Evolutionary conservation across 2,797 vertebrate genomes (phyloP).

Genomic region (Acipenser ruthenus): DNA sequence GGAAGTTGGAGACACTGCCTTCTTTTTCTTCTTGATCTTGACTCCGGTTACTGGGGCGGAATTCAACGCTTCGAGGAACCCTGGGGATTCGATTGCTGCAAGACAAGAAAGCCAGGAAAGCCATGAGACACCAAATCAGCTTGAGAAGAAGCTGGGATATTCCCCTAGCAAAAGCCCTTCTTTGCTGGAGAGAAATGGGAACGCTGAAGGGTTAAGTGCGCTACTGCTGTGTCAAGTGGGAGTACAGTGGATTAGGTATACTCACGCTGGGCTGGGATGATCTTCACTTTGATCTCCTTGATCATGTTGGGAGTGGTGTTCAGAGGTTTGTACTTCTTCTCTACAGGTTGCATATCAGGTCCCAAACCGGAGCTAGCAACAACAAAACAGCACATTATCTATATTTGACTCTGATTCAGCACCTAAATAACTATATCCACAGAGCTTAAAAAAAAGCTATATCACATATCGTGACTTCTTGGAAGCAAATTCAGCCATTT

Average conservation of each 20-base stretch:
- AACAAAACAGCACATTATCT: too few relatives aligned
- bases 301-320: slow-evolving; percentile 80
- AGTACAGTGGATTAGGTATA: slow-evolving; percentile 1
- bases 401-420: too few relatives aligned
- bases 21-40: slow-evolving; percentile 97
- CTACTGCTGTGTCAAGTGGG: too few relatives aligned
- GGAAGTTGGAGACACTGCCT: slow-evolving; percentile 77
- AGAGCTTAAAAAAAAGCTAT: too few relatives aligned
- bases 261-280: slow-evolving; percentile 89
- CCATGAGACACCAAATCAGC: background rate
- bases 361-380: too few relatives aligned
- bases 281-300: slow-evolving; percentile 97
- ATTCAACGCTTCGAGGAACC: slow-evolving; percentile 89
- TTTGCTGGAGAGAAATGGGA: background rate
- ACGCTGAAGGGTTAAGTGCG: too few relatives aligned
- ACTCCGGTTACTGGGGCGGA: slow-evolving; percentile 87
- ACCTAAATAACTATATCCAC: too few relatives aligned
- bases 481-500: too few relatives aligned
- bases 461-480: too few relatives aligned
- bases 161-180: too few relatives aligned
- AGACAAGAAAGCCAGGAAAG: background rate
- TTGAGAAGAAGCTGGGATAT: too few relatives aligned
- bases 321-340: slow-evolving; percentile 94
- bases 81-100: slow-evolving; percentile 84
- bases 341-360: slow-evolving; percentile 51